Base-by-base conservation (phyloP, 2,888 invertebrate genomes). In the Drosophila koepferae region DNA sequence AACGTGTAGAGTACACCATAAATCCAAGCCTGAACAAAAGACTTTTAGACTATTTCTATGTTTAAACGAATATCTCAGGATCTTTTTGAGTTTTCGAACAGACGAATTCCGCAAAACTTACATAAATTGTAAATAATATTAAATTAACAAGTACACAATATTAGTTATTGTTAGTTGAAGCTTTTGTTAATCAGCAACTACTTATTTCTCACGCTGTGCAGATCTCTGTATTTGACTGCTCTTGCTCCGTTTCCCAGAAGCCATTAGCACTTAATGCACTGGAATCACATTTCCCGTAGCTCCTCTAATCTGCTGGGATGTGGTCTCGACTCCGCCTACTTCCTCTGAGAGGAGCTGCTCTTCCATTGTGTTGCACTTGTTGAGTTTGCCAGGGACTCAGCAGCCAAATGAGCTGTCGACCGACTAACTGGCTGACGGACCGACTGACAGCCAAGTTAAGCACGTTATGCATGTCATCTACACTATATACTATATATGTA, bases 381-480 rank as follows among this genome's bases (percentile, higher is more conserved):
- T 76, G 71, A 74, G 60, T 66, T 48, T 62, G 77, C 28, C 77
- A 70, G 53, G 49, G 16, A 63, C 16, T 51, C 72, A 23, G 54
- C 56, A 53, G 54, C 65, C 61, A 64, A 64, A 41, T 72, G 72
- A 63, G 38, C 62, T 38, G 28, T 56, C 61, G 68, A 69, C 40
- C 77, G 70, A 65, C 62, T 43, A 20, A 36, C 51, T 49, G 66
- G 73, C 46, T 23, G 46, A 46, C 73, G 59, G 46, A 46, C 73
- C 59, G 71, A 73, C 79, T 55, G 73, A 66, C 81, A 74, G 71
- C 59, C 55, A 75, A 75, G 75, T 70, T 84, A 83, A 81, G 84
- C 84, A 82, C 78, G 80, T 84, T 88, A 82, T 88, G 83, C 83
- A 82, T 77, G 67, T 58, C 41, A 71, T 28, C 38, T 38, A 28